phyloP scores from a whole-genome alignment of 1,140 invertebrate species.

The Drosophila arizonae region DNA sequence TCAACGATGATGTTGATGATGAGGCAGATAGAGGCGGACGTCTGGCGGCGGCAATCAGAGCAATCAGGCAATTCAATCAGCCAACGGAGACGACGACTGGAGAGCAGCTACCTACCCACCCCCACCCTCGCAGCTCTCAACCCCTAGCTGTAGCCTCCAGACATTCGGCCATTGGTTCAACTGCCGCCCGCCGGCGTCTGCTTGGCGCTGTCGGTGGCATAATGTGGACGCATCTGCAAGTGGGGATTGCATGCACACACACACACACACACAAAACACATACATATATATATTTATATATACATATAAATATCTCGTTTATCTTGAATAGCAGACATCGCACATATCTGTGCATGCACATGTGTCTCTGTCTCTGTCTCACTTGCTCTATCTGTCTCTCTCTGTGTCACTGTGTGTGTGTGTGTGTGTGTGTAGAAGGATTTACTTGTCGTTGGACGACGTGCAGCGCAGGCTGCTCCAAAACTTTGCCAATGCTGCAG shows the following conservation, averaged over 20 bases:
- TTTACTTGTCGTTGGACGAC: conserved; percentile 52
- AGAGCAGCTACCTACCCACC: conserved; percentile 14
- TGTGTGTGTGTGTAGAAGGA: conserved; percentile 40
- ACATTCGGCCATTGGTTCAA: not conserved
- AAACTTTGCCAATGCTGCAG: conserved; percentile 36
- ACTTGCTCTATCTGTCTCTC: not conserved
- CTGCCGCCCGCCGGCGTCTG: conserved; percentile 8
- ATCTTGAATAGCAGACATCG: not conserved
- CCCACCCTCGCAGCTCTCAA: not conserved
- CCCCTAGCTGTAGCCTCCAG: not conserved
- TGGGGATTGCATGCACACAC: not conserved
- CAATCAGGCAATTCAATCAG: conserved; percentile 79
- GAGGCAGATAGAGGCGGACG: conserved; percentile 25
- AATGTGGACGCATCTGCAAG: conserved; percentile 14
- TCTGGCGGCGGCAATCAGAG: conserved; percentile 74
- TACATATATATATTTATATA: not conserved
- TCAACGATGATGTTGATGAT: conserved; percentile 58
- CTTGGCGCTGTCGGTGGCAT: conserved; percentile 18
- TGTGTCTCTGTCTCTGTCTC: not conserved
- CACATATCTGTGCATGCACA: not conserved
- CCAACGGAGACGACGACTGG: conserved; percentile 42
- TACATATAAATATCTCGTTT: not conserved
- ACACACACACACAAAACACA: not conserved
- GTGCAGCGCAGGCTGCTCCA: conserved; percentile 21
- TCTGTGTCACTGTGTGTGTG: not conserved